Conservation (phyloP, 2,888 invertebrate species). For the Rhagophthalmus giganteus region DNA sequence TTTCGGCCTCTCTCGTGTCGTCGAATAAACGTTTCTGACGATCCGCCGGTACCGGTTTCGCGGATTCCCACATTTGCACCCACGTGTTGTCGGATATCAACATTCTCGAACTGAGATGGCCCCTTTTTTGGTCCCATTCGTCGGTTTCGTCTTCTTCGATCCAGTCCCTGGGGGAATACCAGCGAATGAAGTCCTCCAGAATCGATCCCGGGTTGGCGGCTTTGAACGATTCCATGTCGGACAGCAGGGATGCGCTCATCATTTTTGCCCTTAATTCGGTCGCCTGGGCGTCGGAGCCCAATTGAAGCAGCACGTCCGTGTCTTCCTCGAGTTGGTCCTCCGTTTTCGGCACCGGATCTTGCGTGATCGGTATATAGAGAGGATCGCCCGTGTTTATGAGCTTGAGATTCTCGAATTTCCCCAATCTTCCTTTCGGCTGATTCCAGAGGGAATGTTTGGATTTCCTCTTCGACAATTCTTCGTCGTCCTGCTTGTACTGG, state of each 20-base stretch:
- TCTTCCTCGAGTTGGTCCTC: slow-evolving; percentile 96
- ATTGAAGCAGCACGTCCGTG: slow-evolving; percentile 82
- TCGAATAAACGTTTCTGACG: slow-evolving; percentile 93
- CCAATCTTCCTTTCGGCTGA: slow-evolving; percentile 67
- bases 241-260: slow-evolving; percentile 92
- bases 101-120: slow-evolving; percentile 85
- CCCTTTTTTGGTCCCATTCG: slow-evolving; percentile 63
- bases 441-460: slow-evolving; percentile 60
- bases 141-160: slow-evolving; percentile 62
- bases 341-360: slow-evolving; percentile 95
- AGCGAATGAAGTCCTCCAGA: slow-evolving; percentile 94
- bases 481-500: slow-evolving; percentile 51
- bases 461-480: slow-evolving; percentile 51
- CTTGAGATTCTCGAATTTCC: slow-evolving; percentile 67
- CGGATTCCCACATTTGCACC: slow-evolving; percentile 88
- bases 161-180: slow-evolving; percentile 99
- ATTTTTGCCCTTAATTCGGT: slow-evolving; percentile 86
- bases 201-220: slow-evolving; percentile 93
- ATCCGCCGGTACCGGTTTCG: slow-evolving; percentile 84
- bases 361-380: slow-evolving; percentile 79
- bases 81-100: slow-evolving; percentile 88
- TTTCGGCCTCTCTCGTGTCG: slow-evolving; percentile 93
- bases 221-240: slow-evolving; percentile 99
- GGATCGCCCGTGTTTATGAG: slow-evolving; percentile 70
- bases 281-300: slow-evolving; percentile 83